Evolutionary conservation across 2,888 invertebrate genomes (phyloP).

Genomic region (Amblyjoppa fuscipennis): DNA sequence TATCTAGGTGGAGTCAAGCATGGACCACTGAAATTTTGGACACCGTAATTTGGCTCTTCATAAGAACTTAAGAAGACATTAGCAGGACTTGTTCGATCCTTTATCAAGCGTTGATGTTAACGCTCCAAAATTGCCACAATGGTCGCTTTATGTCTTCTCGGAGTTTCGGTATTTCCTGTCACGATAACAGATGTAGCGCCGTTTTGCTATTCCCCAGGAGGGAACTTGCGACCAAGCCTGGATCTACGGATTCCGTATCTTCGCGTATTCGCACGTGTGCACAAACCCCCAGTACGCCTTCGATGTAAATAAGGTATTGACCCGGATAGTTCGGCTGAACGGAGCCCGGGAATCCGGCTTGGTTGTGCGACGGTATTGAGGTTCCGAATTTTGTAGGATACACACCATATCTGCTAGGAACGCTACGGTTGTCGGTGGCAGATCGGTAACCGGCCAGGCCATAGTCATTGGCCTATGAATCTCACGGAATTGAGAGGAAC

Average conservation of each 20-base stretch:
- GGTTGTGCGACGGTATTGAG: background rate
- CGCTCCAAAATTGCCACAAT: too few species aligned
- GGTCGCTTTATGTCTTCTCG: too few species aligned
- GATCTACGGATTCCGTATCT: constrained; percentile 26
- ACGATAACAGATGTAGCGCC: background rate
- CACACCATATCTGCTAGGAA: background rate
- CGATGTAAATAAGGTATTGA: constrained; percentile 40
- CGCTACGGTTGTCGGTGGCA: background rate
- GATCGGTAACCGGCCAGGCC: background rate
- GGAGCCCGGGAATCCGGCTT: background rate
- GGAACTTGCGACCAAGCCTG: background rate
- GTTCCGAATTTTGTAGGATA: background rate
- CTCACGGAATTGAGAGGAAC: background rate
- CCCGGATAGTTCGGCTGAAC: constrained; percentile 9
- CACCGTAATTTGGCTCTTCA: too few species aligned
- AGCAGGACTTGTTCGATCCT: too few species aligned
- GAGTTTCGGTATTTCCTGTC: background rate
- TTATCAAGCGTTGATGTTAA: too few species aligned
- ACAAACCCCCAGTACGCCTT: background rate
- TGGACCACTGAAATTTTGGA: too few species aligned
- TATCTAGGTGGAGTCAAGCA: too few species aligned
- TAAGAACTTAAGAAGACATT: too few species aligned
- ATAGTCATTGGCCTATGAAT: background rate
- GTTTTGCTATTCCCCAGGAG: background rate
- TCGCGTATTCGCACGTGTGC: constrained; percentile 21